Percentiles rank a stretch among this genome's conserved stretches.
Evolutionary conservation across 2,888 invertebrate species (phyloP).

Genomic region (Amphipoea lucens): DNA sequence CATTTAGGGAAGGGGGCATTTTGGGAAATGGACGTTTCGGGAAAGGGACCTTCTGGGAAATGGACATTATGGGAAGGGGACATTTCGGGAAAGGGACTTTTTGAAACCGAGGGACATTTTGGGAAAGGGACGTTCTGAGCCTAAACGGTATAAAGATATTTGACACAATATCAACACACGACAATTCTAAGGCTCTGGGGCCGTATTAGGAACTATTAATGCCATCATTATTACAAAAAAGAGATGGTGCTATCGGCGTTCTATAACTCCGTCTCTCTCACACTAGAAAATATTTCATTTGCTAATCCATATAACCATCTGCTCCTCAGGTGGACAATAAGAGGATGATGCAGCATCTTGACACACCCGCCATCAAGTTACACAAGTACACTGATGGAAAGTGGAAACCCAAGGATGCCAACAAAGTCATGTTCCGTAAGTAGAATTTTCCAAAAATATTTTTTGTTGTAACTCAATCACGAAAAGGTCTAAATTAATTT

Average conservation of each 20-base stretch:
- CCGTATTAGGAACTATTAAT: background rate
- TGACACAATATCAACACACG: background rate
- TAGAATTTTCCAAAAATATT: conserved; percentile 38
- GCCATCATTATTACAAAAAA: background rate
- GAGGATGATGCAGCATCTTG: conserved; percentile 92
- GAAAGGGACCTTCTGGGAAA: no score
- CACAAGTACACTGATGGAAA: conserved; percentile 94
- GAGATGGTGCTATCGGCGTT: background rate
- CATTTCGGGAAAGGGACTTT: no score
- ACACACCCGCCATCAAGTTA: conserved; percentile 93
- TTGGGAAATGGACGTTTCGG: no score
- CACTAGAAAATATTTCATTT: background rate
- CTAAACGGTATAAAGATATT: no score
- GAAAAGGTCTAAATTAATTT: background rate
- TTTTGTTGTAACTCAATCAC: background rate
- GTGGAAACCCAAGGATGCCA: conserved; percentile 91
- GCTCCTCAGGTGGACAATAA: conserved; percentile 94
- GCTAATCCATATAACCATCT: background rate
- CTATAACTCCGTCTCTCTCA: background rate
- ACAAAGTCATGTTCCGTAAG: conserved; percentile 83
- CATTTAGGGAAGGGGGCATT: no score
- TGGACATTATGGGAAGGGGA: no score
- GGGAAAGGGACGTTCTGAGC: no score
- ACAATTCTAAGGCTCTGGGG: background rate
- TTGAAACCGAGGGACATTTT: no score